Conservation (phyloP, 2,797 vertebrate genomes). For the Acestrorhynchus altus region DNA sequence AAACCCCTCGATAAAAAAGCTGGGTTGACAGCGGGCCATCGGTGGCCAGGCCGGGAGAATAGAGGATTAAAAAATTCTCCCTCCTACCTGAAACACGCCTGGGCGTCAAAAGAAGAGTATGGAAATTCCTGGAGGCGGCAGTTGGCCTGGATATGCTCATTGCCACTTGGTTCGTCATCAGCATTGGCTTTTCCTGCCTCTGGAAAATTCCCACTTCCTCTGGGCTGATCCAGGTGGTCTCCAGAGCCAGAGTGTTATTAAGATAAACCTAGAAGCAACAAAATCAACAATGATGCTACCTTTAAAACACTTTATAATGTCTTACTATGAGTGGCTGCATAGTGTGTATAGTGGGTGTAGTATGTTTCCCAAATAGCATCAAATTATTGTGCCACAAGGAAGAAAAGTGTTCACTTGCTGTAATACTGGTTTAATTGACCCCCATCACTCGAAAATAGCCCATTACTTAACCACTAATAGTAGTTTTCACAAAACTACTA, state of each 20-base stretch:
- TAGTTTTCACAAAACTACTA: not conserved
- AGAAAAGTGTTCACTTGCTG: not conserved
- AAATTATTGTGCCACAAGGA: slow-evolving; percentile 5
- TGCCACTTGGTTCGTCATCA: slow-evolving; percentile 79
- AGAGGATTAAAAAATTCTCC: slow-evolving; percentile 38
- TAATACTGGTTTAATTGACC: slow-evolving; percentile 24
- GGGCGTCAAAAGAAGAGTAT: slow-evolving; percentile 76
- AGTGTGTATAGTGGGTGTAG: not conserved
- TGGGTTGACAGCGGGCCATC: slow-evolving; percentile 23
- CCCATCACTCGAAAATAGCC: not conserved
- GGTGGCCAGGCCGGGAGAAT: slow-evolving; percentile 44
- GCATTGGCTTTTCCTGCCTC: slow-evolving; percentile 79
- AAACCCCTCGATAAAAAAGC: slow-evolving; percentile 42
- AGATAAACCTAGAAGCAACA: slow-evolving; percentile 79
- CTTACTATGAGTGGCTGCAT: not conserved
- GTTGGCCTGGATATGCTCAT: slow-evolving; percentile 78
- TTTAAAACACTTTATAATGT: not conserved
- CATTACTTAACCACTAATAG: not conserved
- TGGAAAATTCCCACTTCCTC: slow-evolving; percentile 83
- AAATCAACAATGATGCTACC: slow-evolving; percentile 8
- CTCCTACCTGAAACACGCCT: slow-evolving; percentile 81
- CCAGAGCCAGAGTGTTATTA: slow-evolving; percentile 82
- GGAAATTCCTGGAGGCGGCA: slow-evolving; percentile 77
- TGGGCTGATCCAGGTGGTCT: slow-evolving; percentile 80
- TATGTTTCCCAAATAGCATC: slow-evolving; percentile 14